These are phyloP conservation scores for Rhinatrema bivittatum DNA, from an alignment of 2,797 vertebrate genomes.

Conservation along the genomic window DNA sequence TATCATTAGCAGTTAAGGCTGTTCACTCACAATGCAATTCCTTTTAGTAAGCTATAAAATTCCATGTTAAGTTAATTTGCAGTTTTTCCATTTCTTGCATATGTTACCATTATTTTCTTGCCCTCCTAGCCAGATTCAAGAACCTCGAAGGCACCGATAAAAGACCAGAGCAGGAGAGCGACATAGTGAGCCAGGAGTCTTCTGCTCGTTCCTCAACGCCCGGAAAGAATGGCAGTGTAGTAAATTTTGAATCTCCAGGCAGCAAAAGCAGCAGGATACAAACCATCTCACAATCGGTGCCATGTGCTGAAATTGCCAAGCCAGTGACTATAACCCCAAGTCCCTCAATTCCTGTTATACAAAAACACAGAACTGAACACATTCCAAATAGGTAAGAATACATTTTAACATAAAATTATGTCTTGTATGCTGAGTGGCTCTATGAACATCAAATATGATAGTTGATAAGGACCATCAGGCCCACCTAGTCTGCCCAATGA, in stretches of 20 bases:
- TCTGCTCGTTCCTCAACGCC: constrained; percentile 60
- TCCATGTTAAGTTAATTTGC: too few species aligned
- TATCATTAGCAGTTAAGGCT: too few species aligned
- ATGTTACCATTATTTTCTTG: too few species aligned
- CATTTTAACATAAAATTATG: too few species aligned
- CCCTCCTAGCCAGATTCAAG: constrained; percentile 69
- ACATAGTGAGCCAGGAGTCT: constrained; percentile 63
- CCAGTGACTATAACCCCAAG: constrained; percentile 33
- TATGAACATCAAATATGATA: too few species aligned
- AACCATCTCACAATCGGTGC: constrained; percentile 66
- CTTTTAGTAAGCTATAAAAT: too few species aligned
- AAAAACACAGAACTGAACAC: constrained; percentile 52
- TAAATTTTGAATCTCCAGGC: constrained; percentile 61
- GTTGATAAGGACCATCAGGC: too few species aligned
- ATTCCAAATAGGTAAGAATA: constrained; percentile 57
- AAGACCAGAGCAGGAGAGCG: constrained; percentile 63
- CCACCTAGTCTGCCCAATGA: too few species aligned
- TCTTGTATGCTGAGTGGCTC: too few species aligned
- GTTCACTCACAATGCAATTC: too few species aligned
- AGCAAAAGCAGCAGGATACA: constrained; percentile 62
- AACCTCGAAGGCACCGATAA: constrained; percentile 61
- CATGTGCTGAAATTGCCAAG: constrained; percentile 47
- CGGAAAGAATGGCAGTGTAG: constrained; percentile 61
- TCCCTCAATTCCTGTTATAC: constrained; percentile 45
- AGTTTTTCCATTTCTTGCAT: too few species aligned